These are phyloP conservation scores for Botia almorhae DNA, from an alignment of 2,797 vertebrate genomes.

Conservation along the genomic window DNA sequence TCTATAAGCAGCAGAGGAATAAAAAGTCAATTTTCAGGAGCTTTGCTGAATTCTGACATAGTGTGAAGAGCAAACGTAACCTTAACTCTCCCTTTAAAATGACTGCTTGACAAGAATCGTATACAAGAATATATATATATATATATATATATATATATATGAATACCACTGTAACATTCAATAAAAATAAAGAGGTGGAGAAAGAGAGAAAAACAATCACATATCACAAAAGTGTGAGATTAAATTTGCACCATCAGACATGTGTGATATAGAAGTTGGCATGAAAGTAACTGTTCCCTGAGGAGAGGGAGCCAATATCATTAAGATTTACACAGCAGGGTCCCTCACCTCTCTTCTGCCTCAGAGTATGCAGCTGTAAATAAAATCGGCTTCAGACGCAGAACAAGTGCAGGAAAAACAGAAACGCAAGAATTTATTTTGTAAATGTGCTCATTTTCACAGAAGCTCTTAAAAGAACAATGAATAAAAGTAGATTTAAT, in stretches of 20 bases:
- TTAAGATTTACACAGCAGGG: constrained; percentile 71
- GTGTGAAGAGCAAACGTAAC: too few species aligned
- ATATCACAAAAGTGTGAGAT: constrained; percentile 65
- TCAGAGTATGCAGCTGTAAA: constrained; percentile 30
- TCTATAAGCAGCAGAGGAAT: constrained; percentile 69
- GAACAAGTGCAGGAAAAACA: background rate
- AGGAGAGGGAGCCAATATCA: constrained; percentile 69
- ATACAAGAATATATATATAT: too few species aligned
- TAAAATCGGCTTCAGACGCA: constrained; percentile 31
- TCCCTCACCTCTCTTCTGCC: constrained; percentile 59
- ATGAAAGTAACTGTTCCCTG: constrained; percentile 64
- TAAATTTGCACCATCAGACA: constrained; percentile 69
- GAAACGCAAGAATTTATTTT: constrained; percentile 22
- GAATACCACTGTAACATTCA: constrained; percentile 37
- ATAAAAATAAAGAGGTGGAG: constrained; percentile 47
- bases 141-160: constrained; percentile 12
- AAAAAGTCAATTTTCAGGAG: constrained; percentile 70
- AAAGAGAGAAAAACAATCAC: constrained; percentile 58
- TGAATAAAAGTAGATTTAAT: constrained; percentile 8
- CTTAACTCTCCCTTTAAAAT: too few species aligned
- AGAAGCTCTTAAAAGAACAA: constrained; percentile 7
- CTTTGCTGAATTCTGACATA: constrained; percentile 34
- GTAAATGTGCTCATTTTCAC: constrained; percentile 10
- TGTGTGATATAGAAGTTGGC: constrained; percentile 68
- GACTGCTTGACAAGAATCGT: too few species aligned